These are phyloP conservation scores for Chloromyia formosa DNA, from an alignment of 2,888 invertebrate genomes.

Conservation along the genomic window DNA sequence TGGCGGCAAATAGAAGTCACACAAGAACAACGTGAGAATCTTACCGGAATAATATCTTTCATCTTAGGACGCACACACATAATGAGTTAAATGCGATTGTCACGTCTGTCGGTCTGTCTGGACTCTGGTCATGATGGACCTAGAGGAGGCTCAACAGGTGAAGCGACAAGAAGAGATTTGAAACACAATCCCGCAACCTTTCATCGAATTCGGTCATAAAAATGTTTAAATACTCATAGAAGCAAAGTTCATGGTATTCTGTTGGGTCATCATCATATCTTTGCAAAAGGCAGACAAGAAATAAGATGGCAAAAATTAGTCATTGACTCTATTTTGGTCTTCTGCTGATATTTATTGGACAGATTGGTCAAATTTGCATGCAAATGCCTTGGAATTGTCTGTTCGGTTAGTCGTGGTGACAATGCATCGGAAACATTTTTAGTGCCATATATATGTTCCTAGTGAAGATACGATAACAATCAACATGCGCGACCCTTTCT, in stretches of 20 bases:
- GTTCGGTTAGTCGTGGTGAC: not conserved
- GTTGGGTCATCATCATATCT: no score
- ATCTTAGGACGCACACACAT: not conserved
- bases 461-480: no score
- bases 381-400: constrained; percentile 37
- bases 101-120: not conserved
- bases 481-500: no score
- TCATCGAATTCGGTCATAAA: constrained; percentile 27
- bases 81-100: not conserved
- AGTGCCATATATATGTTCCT: no score
- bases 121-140: not conserved
- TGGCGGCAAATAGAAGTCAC: not conserved
- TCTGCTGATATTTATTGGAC: constrained; percentile 27
- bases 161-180: not conserved
- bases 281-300: no score
- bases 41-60: not conserved
- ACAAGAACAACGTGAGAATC: constrained; percentile 28
- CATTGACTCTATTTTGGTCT: constrained; percentile 25
- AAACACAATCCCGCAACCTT: not conserved
- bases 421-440: no score
- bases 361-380: constrained; percentile 32
- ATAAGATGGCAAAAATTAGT: not conserved
- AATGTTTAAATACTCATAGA: not conserved
- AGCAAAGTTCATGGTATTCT: not conserved
- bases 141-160: not conserved